phyloP scores from a whole-genome alignment of 2,113 vertebrate species.

The Sinocyclocheilus anshuiensis region DNA sequence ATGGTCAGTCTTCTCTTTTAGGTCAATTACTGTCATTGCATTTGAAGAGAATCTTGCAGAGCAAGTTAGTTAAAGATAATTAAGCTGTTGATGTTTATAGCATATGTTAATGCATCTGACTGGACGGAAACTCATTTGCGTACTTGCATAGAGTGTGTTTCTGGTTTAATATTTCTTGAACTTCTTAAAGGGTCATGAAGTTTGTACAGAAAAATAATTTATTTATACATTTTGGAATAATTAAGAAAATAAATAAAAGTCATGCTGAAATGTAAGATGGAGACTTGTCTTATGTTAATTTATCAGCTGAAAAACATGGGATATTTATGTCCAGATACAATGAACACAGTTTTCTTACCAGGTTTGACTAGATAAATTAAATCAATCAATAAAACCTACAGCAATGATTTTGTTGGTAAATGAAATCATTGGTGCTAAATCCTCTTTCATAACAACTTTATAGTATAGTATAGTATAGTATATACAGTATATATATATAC shows the following conservation, averaged over 20 bases:
- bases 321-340: not conserved
- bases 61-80: not conserved
- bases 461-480: too few species aligned
- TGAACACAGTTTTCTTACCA: not conserved
- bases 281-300: not conserved
- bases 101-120: not conserved
- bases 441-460: too few species aligned
- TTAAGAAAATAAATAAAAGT: constrained; percentile 16
- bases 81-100: not conserved
- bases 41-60: not conserved
- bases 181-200: not conserved
- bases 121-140: not conserved
- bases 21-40: not conserved
- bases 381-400: not conserved
- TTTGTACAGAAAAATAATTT: constrained; percentile 44
- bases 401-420: not conserved
- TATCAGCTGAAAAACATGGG: not conserved
- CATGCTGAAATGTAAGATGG: not conserved
- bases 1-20: not conserved
- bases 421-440: not conserved
- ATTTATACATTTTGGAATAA: constrained; percentile 41
- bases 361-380: not conserved
- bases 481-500: too few species aligned
- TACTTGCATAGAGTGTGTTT: not conserved
- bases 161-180: not conserved